These are phyloP conservation scores for Bostrychus sinensis DNA, from an alignment of 2,113 vertebrate genomes.

Conservation along the genomic window DNA sequence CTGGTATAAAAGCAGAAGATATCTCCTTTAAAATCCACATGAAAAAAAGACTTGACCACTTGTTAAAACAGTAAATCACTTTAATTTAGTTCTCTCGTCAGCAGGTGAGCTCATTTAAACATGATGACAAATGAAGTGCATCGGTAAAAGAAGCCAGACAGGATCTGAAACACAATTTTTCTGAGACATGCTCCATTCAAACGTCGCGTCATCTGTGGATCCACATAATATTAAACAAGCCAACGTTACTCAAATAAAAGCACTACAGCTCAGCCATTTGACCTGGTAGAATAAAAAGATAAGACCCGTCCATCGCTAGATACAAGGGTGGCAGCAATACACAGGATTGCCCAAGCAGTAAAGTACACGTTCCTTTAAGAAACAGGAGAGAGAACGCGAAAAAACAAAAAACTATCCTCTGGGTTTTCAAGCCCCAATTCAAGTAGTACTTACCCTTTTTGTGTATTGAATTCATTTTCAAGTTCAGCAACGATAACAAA, in stretches of 20 bases:
- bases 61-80: slow-evolving; percentile 81
- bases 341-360: slow-evolving; percentile 85
- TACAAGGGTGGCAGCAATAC: slow-evolving; percentile 80
- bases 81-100: slow-evolving; percentile 83
- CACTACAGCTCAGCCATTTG: slow-evolving; percentile 71
- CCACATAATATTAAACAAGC: slow-evolving; percentile 56
- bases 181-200: slow-evolving; percentile 76
- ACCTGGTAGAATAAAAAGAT: slow-evolving; percentile 77
- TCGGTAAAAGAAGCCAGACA: slow-evolving; percentile 75
- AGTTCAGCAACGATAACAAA: slow-evolving; percentile 77
- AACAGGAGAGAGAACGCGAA: slow-evolving; percentile 85
- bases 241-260: slow-evolving; percentile 74
- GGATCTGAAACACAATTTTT: slow-evolving; percentile 70
- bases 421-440: slow-evolving; percentile 79
- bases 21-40: too few species aligned
- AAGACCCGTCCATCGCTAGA: slow-evolving; percentile 66
- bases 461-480: slow-evolving; percentile 67
- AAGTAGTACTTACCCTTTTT: slow-evolving; percentile 79
- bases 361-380: slow-evolving; percentile 88
- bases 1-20: neutral
- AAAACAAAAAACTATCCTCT: slow-evolving; percentile 66
- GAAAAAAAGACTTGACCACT: too few species aligned
- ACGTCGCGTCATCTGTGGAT: slow-evolving; percentile 60
- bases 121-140: slow-evolving; percentile 78
- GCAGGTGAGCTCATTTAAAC: slow-evolving; percentile 70